phyloP scores from a whole-genome alignment of 2,888 invertebrate species.

The Caenorhabditis sulstoni region DNA sequence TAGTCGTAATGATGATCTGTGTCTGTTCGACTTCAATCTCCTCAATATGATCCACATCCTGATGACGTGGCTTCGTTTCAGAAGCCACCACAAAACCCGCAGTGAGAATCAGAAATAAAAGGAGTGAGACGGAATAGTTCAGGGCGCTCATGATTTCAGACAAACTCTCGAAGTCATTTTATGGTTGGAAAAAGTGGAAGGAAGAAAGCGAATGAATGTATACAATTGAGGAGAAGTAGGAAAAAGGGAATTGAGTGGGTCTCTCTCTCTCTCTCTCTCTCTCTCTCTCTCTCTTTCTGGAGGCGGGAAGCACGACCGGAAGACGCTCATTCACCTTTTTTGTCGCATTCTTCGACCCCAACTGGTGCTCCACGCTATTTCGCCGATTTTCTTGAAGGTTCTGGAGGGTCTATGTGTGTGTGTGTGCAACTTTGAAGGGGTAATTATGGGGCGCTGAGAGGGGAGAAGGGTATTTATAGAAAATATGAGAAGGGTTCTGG shows the following conservation, averaged over 20 bases:
- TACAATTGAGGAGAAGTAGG: constrained; percentile 28
- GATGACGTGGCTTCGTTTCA: constrained; percentile 12
- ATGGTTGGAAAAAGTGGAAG: neutral
- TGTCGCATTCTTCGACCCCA: constrained; percentile 44
- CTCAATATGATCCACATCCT: constrained; percentile 71
- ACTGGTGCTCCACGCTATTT: constrained; percentile 6
- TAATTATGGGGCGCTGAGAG: neutral
- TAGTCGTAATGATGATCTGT: constrained; percentile 76
- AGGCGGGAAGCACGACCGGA: constrained; percentile 37
- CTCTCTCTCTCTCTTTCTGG: too few relatives aligned
- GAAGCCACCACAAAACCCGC: neutral
- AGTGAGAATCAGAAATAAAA: constrained; percentile 1
- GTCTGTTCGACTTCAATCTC: constrained; percentile 74
- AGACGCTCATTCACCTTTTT: constrained; percentile 56
- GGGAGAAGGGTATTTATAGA: too few relatives aligned
- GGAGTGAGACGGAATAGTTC: too few relatives aligned
- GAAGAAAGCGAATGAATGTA: constrained; percentile 6
- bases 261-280: too few relatives aligned
- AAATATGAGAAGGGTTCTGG: too few relatives aligned
- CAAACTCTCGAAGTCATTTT: neutral
- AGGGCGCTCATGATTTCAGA: neutral
- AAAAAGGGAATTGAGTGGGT: neutral
- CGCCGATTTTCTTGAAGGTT: constrained; percentile 9
- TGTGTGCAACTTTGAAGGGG: neutral
- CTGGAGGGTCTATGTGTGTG: neutral